These are phyloP conservation scores for Mylabris sibirica DNA, from an alignment of 2,888 invertebrate species.

Conservation along the genomic window DNA sequence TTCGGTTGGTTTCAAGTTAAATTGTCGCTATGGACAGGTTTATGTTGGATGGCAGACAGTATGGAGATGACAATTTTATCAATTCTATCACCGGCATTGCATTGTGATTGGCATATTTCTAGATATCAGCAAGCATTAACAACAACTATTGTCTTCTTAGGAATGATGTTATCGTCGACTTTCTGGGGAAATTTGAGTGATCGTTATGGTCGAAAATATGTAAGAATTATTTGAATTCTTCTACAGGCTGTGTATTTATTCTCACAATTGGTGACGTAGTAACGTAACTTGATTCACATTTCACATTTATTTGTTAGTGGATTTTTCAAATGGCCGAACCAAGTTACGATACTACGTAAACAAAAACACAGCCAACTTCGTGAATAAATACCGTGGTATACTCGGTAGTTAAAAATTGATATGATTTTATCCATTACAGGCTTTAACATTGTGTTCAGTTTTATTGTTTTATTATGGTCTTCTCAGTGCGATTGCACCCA, in stretches of 20 bases:
- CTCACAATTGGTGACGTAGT: too few species aligned
- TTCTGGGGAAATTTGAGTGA: slow-evolving; percentile 97
- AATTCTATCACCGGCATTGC: slow-evolving; percentile 90
- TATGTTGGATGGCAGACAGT: slow-evolving; percentile 97
- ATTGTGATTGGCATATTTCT: slow-evolving; percentile 93
- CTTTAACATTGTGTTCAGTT: slow-evolving; percentile 89
- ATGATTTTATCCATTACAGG: slow-evolving; percentile 70
- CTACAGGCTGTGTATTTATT: too few species aligned
- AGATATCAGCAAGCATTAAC: slow-evolving; percentile 91
- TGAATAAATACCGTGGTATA: too few species aligned
- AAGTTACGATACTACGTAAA: too few species aligned
- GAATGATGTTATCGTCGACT: slow-evolving; percentile 97
- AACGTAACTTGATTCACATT: too few species aligned
- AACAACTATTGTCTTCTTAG: slow-evolving; percentile 92
- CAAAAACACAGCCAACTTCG: too few species aligned
- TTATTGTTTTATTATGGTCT: slow-evolving; percentile 91
- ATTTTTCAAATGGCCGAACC: too few species aligned
- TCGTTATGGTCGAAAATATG: slow-evolving; percentile 87
- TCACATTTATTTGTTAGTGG: too few species aligned
- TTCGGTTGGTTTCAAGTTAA: slow-evolving; percentile 92
- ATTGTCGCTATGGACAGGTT: slow-evolving; percentile 81
- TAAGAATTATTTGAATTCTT: slow-evolving; percentile 56
- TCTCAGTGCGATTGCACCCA: slow-evolving; percentile 88
- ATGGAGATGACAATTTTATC: slow-evolving; percentile 99
- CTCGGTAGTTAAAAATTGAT: not conserved